phyloP scores from a whole-genome alignment of 2,113 vertebrate species.

The Notechis scutatus region DNA sequence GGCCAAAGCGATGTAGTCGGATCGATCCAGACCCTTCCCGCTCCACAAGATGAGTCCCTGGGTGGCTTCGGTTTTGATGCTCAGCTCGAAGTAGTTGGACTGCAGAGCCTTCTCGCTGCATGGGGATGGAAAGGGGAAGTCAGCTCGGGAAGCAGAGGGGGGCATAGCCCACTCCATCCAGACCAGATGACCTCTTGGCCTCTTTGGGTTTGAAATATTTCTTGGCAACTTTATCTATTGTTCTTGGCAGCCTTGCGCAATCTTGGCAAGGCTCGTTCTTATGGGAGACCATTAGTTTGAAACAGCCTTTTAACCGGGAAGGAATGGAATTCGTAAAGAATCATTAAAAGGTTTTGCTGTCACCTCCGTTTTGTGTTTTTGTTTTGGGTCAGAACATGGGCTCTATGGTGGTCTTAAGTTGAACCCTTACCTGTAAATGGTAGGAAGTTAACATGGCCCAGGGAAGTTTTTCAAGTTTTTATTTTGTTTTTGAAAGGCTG shows the following conservation, averaged over 20 bases:
- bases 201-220: too few species aligned
- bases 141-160: background rate
- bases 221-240: too few species aligned
- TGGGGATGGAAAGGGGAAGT: background rate
- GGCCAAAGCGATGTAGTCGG: constrained; percentile 91
- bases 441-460: background rate
- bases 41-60: constrained; percentile 96
- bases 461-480: background rate
- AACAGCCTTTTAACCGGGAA: too few species aligned
- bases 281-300: too few species aligned
- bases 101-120: constrained; percentile 89
- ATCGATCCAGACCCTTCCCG: constrained; percentile 84
- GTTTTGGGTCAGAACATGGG: too few species aligned
- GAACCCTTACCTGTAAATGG: too few species aligned
- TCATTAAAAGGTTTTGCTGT: too few species aligned
- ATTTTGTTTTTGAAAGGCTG: background rate
- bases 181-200: background rate
- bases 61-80: constrained; percentile 90
- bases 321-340: too few species aligned
- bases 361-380: too few species aligned
- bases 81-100: constrained; percentile 92
- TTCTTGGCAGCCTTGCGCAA: too few species aligned
- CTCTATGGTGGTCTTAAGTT: too few species aligned
- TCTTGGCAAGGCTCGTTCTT: too few species aligned
- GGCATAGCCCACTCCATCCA: background rate